Base-by-base conservation (phyloP, 2,888 invertebrate species). In the Mesorhabditis spiculigera region DNA sequence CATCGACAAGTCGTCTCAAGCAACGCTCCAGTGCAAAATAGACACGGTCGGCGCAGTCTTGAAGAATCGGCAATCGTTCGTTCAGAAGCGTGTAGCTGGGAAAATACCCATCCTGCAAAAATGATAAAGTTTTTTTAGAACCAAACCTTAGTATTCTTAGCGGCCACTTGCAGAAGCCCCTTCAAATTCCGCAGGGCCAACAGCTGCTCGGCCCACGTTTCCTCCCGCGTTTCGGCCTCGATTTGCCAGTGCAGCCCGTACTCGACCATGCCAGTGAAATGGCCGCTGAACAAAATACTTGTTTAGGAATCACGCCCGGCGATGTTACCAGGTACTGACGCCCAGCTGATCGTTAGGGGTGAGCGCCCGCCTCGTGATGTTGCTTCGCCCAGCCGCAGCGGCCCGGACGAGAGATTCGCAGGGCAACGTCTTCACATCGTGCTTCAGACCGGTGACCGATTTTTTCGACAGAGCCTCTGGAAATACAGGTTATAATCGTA, bases 181-280 rank as follows among this genome's bases (percentile, higher is more conserved):
- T 2, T 41, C 8, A 69, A 42, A 43, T 28, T 63, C 4, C 62
- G 42, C 45, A 70, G 16, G 13, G 66, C 64, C 43, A 43, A 44
- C 45, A 42, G 28, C 16, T 67, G 16, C 13, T 45, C 45, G 43
- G 44, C 62, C 63, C 66, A 64, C 43, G 8, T 63, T 6, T 64
- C 64, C 0, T n/a, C 13, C 58, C n/a, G 65, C 16, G 4, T n/a
- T 43, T 71, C 67, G 13, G 63, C 28, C 42, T 73, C 71, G 6
- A 78, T 10, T 66, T 74, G 71, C 69, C 73, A 76, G 1, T 66
- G 58, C 72, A 77, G 73, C 63, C 80, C 80, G 65, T 74, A 78
- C 50, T 80, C 80, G 72, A 78, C 72, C 69, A 80, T 73, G 68
- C 80, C 80, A 43, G 68, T 70, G 28, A 80, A 45, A 63, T 78